Conservation (phyloP, 1,140 invertebrate genomes). For the Andricus grossulariae region DNA sequence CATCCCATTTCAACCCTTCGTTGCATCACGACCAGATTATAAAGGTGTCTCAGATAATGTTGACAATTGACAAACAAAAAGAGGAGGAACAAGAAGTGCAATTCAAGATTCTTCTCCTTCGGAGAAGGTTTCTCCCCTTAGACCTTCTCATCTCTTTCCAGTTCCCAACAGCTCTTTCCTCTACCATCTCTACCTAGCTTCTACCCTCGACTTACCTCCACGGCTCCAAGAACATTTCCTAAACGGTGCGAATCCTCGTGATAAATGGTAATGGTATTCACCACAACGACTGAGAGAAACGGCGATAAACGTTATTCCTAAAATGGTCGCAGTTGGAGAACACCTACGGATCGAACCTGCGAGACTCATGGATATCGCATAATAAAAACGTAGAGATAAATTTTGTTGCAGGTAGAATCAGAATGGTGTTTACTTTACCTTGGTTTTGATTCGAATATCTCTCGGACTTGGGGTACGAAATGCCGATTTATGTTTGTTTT, state of each 20-base stretch:
- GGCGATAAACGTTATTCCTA: slow-evolving; percentile 59
- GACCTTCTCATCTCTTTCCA: neutral
- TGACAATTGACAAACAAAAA: neutral
- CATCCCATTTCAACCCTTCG: neutral
- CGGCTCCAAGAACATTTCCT: slow-evolving; percentile 54
- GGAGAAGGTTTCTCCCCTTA: neutral
- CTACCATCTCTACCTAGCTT: slow-evolving; percentile 17
- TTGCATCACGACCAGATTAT: neutral
- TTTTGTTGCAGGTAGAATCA: too few relatives aligned
- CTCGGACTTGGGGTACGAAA: too few relatives aligned
- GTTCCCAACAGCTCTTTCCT: neutral
- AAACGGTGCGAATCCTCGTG: slow-evolving; percentile 60
- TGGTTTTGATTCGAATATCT: too few relatives aligned
- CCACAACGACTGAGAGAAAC: slow-evolving; percentile 49
- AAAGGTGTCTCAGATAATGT: slow-evolving; percentile 9
- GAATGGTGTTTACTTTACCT: too few relatives aligned
- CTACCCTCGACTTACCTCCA: slow-evolving; percentile 42
- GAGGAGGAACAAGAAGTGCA: neutral
- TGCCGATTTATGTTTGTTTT: too few relatives aligned
- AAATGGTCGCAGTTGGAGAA: slow-evolving; percentile 47
- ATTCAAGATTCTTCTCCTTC: neutral
- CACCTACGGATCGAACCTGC: slow-evolving; percentile 45
- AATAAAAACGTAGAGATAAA: too few relatives aligned
- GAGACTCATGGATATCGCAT: neutral
- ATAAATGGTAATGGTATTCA: slow-evolving; percentile 69